A percentile compares a stretch with the other conserved stretches of the same genome.
These are phyloP conservation scores for Eristalinus aeneus DNA, from an alignment of 2,888 invertebrate species.

Conservation along the genomic window DNA sequence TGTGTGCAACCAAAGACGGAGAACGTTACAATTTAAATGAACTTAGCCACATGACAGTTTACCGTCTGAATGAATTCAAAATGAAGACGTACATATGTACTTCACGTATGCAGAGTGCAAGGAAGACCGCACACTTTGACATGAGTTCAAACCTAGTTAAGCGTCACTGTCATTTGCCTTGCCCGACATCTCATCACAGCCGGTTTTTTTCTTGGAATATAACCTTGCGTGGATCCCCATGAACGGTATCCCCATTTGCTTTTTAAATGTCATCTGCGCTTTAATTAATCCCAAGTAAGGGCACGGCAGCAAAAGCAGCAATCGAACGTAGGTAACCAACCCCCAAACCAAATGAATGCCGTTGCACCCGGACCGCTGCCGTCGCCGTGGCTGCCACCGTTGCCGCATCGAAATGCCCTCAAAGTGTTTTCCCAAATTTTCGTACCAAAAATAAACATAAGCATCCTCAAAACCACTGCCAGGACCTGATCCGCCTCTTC, in stretches of 20 bases:
- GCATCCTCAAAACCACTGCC: slow-evolving; percentile 42
- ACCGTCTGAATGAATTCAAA: slow-evolving; percentile 29
- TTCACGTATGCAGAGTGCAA: too few relatives aligned
- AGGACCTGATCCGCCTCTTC: not conserved
- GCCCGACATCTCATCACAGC: too few relatives aligned
- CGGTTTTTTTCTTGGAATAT: slow-evolving; percentile 4
- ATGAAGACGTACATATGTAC: slow-evolving; percentile 19
- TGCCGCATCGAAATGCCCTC: slow-evolving; percentile 41
- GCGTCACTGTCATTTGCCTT: too few relatives aligned
- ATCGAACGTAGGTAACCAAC: slow-evolving; percentile 6
- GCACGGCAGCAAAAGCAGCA: slow-evolving; percentile 59
- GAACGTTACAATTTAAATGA: slow-evolving; percentile 29
- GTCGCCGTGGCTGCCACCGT: not conserved
- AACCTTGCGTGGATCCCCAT: slow-evolving; percentile 21
- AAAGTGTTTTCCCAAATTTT: slow-evolving; percentile 60
- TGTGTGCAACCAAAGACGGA: not conserved
- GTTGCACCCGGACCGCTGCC: not conserved
- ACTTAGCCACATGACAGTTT: slow-evolving; percentile 23
- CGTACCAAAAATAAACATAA: slow-evolving; percentile 65
- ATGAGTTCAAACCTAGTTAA: too few relatives aligned
- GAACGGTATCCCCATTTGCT: slow-evolving; percentile 54
- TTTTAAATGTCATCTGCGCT: slow-evolving; percentile 64
- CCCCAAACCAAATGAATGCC: not conserved
- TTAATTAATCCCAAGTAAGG: slow-evolving; percentile 60
- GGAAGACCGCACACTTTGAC: too few relatives aligned